These are phyloP conservation scores for Panthera tigris DNA, from an alignment of 2,113 vertebrate genomes.

Conservation along the genomic window DNA sequence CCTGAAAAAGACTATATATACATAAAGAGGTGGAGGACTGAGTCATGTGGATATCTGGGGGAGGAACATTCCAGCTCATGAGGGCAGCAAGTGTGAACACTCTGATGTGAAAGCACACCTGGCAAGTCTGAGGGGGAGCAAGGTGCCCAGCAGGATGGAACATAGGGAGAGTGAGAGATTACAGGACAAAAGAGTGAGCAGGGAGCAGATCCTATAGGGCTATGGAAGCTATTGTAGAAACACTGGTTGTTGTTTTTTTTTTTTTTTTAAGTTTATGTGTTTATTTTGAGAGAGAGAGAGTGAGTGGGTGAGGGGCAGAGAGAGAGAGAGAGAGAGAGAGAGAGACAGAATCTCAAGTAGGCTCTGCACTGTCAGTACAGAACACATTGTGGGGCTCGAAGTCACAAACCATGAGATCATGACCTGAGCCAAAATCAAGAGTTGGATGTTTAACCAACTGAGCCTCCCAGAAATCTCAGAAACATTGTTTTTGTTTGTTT, in stretches of 20 bases:
- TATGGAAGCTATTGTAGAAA: background rate
- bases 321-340: too few species aligned
- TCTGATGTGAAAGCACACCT: background rate
- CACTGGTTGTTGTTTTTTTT: background rate
- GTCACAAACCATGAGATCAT: too few species aligned
- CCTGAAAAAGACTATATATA: background rate
- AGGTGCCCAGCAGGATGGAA: background rate
- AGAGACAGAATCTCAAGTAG: too few species aligned
- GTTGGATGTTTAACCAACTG: too few species aligned
- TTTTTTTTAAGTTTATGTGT: too few species aligned
- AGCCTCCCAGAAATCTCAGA: too few species aligned
- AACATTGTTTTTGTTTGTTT: too few species aligned
- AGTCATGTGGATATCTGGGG: accelerated
- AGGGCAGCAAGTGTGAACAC: background rate
- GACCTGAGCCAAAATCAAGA: too few species aligned
- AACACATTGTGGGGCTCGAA: too few species aligned
- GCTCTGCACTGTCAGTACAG: too few species aligned
- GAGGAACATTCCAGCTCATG: background rate
- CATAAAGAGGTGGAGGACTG: background rate
- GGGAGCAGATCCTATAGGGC: background rate
- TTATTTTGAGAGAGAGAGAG: too few species aligned
- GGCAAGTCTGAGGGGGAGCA: background rate
- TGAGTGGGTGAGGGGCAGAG: too few species aligned
- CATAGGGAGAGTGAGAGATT: background rate
- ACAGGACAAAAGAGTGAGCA: background rate